phyloP scores from a whole-genome alignment of 2,113 vertebrate genomes.

The Leptocoma aspasia region DNA sequence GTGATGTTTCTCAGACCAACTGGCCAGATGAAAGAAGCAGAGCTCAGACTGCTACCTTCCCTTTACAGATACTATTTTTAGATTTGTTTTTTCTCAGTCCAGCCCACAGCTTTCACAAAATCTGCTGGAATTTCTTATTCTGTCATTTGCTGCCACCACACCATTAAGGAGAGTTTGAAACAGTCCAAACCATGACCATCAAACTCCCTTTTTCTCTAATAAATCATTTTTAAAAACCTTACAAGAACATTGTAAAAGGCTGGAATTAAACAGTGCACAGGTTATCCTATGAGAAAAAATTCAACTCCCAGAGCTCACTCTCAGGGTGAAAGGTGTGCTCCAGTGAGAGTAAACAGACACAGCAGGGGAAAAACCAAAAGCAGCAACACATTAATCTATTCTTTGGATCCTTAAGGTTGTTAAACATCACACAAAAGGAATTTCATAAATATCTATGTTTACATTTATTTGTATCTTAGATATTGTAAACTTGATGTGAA shows the following conservation, averaged over 20 bases:
- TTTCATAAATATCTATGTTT: background rate
- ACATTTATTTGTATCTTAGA: background rate
- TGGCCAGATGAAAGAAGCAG: background rate
- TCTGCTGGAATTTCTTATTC: background rate
- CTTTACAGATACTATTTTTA: background rate
- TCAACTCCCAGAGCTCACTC: background rate
- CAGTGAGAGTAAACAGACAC: background rate
- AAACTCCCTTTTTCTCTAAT: background rate
- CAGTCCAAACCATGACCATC: background rate
- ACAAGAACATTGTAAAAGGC: background rate
- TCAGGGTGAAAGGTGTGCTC: background rate
- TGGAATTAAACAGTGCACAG: background rate
- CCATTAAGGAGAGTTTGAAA: background rate
- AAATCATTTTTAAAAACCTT: background rate
- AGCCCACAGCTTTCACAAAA: background rate
- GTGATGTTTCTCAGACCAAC: background rate
- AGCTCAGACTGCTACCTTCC: background rate
- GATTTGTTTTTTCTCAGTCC: background rate
- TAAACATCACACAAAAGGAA: background rate
- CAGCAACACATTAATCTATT: background rate
- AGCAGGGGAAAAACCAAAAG: background rate
- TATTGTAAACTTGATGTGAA: background rate
- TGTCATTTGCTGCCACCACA: background rate
- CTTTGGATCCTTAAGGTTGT: background rate
- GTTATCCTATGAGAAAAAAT: background rate